Base-by-base conservation (phyloP, 2,797 vertebrate species). In the Onychomys torridus region DNA sequence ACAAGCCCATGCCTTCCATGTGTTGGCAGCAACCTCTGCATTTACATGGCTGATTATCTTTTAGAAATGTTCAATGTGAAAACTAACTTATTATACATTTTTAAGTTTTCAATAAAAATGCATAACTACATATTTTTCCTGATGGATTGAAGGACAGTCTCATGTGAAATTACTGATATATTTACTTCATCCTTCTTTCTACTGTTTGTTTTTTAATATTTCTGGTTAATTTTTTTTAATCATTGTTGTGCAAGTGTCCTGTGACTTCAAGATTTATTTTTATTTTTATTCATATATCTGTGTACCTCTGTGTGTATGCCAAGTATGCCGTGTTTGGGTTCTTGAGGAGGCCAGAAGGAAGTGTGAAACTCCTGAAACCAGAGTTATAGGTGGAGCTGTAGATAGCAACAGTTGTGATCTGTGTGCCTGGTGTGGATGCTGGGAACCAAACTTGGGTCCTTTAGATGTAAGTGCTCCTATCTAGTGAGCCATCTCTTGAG, bases 11-110 rank as follows among this genome's bases (percentile, higher is more conserved):
- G 99, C 98, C 98, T 98, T 99, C 99, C 98, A 99, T 98, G 98
- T 99, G 98, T 99, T 99, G 99, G 98, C 99, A 99, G 98, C 99
- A 99, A 99, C 98, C 99, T 99, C 99, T 99, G 97, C 95, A 96
- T 95, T 98, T 98, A 97, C 92, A 91, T 97, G 97, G 98, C 94
- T 98, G 96, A 95, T 85, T 63, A 96, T 97, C 89, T 98, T 93
- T 96, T 98, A 90, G 97, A 98, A 98, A 98, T 97, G 97, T 91
- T 96, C 97, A 94, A 95, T 93, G 93, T 87, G 81, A 87, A 92
- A 96, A 43, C 43, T 82, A 85, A 89, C 91, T 91, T 81, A 10
- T 93, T n/a, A 4, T 90, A 89, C 84, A 91, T n/a, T n/a, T 90
- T 83, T 87, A 76, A 89, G 91, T 95, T 95, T 81, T 93, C 59